Evolutionary conservation across 2,113 vertebrate species (phyloP).

Genomic region (Sebastes fasciatus): DNA sequence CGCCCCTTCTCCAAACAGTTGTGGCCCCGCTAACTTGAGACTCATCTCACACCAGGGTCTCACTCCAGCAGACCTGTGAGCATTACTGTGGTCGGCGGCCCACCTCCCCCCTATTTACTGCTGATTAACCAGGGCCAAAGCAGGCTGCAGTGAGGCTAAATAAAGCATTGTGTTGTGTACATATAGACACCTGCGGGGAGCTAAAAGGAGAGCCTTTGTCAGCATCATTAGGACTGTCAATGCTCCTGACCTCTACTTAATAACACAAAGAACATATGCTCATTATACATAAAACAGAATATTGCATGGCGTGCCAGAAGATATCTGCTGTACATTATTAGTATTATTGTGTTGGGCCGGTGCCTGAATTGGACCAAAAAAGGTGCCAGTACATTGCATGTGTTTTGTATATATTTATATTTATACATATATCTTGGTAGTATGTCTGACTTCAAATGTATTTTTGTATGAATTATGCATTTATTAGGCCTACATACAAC

Average conservation of each 20-base stretch:
- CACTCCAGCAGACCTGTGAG: slow-evolving; percentile 68
- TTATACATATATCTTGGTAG: too few species aligned
- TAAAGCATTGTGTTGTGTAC: slow-evolving; percentile 40
- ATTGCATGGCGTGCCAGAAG: not conserved
- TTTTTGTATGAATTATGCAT: too few species aligned
- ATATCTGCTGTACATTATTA: not conserved
- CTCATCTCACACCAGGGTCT: slow-evolving; percentile 71
- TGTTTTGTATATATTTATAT: too few species aligned
- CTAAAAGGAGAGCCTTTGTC: slow-evolving; percentile 33
- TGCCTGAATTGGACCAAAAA: too few species aligned
- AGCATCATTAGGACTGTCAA: slow-evolving; percentile 27
- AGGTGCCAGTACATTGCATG: too few species aligned
- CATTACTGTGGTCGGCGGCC: slow-evolving; percentile 24
- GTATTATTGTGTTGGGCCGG: not conserved
- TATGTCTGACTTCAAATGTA: too few species aligned
- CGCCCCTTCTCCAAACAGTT: slow-evolving; percentile 65
- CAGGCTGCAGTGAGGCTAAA: slow-evolving; percentile 43
- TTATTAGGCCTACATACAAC: too few species aligned
- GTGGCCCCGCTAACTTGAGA: slow-evolving; percentile 73
- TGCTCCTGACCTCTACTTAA: slow-evolving; percentile 26
- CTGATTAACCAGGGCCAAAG: slow-evolving; percentile 40
- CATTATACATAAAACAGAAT: not conserved
- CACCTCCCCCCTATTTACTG: slow-evolving; percentile 6
- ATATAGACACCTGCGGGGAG: slow-evolving; percentile 31
- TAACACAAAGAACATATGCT: slow-evolving; percentile 21